These are phyloP conservation scores for Acinonyx jubatus DNA, from an alignment of 2,113 vertebrate genomes.

Conservation along the genomic window DNA sequence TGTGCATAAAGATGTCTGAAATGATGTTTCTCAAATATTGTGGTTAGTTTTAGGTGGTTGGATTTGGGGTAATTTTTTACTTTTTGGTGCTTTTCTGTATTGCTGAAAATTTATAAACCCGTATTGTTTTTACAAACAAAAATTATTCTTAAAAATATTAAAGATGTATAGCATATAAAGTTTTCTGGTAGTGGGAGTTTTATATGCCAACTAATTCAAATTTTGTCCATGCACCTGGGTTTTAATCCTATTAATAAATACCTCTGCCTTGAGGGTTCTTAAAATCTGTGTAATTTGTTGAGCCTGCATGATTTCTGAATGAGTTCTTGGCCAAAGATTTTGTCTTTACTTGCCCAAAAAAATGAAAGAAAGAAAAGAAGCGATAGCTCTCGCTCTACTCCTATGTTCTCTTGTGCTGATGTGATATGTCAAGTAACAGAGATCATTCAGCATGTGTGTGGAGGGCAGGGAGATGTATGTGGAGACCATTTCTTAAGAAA, in stretches of 20 bases:
- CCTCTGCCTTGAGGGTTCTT: neutral
- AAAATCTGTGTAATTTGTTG: neutral
- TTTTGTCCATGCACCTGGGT: neutral
- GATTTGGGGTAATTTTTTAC: neutral
- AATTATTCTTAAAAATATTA: neutral
- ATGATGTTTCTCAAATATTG: neutral
- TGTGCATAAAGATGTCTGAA: neutral
- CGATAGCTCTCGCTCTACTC: neutral
- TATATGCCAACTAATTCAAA: neutral
- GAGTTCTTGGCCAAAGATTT: neutral
- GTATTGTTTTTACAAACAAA: slow-evolving; percentile 21
- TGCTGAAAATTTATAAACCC: slow-evolving; percentile 1
- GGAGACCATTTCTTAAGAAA: neutral
- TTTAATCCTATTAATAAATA: slow-evolving; percentile 21
- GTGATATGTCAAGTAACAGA: neutral
- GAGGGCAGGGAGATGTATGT: neutral
- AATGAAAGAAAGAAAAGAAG: neutral
- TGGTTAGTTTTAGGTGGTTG: neutral
- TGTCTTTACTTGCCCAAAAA: neutral
- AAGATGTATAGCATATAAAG: neutral
- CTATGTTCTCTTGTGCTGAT: neutral
- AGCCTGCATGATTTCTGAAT: neutral
- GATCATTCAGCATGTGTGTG: neutral
- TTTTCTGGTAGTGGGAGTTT: neutral
- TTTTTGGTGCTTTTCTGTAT: neutral